A percentile compares a stretch with the other conserved stretches of the same genome.
phyloP scores from a whole-genome alignment of 2,888 invertebrate genomes.

The Bursaphelenchus okinawaensis region DNA sequence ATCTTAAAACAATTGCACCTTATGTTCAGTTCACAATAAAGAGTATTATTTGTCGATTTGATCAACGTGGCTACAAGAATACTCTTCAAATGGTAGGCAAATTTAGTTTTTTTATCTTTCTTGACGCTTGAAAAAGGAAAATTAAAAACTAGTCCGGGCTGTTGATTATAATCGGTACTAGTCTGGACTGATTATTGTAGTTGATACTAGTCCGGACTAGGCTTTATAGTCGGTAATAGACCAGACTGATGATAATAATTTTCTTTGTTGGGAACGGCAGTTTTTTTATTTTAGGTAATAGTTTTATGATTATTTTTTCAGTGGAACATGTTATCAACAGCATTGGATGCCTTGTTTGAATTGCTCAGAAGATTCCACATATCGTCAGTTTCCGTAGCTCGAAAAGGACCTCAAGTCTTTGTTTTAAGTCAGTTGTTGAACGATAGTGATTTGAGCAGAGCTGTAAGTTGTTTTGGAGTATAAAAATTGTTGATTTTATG shows the following conservation, averaged over 20 bases:
- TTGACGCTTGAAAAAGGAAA: no score
- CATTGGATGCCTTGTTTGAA: conserved; percentile 36
- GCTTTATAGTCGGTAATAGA: no score
- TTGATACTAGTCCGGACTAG: no score
- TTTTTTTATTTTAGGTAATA: not conserved
- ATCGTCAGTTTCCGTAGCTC: conserved; percentile 38
- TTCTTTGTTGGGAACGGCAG: conserved; percentile 2
- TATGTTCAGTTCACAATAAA: conserved; percentile 40
- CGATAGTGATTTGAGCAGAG: conserved; percentile 38
- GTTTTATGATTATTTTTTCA: conserved; percentile 20
- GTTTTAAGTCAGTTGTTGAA: conserved; percentile 47
- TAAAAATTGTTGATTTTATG: not conserved
- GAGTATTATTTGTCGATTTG: conserved; percentile 41
- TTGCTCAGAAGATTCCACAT: conserved; percentile 42
- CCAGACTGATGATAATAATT: no score
- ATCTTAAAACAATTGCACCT: conserved; percentile 24
- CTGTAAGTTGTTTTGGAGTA: conserved; percentile 4
- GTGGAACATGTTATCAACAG: conserved; percentile 45
- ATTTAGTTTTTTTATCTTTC: not conserved
- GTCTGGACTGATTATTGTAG: no score
- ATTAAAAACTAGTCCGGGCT: no score
- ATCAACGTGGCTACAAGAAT: conserved; percentile 39
- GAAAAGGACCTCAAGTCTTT: conserved; percentile 30
- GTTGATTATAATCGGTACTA: no score
- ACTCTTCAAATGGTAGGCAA: conserved; percentile 41